Evolutionary conservation across 2,797 vertebrate genomes (phyloP), one percentile per base, ranked within the genome.

Genomic region (Meriones psammophilus): DNA sequence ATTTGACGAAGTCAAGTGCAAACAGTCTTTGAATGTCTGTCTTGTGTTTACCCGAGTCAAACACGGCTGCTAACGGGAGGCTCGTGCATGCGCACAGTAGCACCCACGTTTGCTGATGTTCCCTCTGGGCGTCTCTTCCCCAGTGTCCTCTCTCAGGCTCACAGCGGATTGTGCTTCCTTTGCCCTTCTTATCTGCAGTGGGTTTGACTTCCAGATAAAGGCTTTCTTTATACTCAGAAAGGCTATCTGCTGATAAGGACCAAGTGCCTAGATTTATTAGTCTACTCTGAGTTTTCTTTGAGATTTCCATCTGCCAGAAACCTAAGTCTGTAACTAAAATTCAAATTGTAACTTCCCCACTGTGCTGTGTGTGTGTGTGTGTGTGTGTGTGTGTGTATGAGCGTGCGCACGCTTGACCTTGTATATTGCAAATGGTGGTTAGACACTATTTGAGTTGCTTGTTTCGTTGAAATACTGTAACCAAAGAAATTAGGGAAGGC

Each of bases 1-100:
- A 93, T 85, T 86, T 92, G 89, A 87, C 28, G 77, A 81, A 89
- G 94, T 83, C 74, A 86, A 46, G 66, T 46, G 28, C 39, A 95
- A 69, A 94, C 89, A 87, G 73, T 71, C 33, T 81, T 86, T 89
- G 50, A 74, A 7, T 79, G 39, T 46, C n/a, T 80, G 42, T 54
- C 26, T 91, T n/a, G 50, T n/a, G 66, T 50, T 69, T 96, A 87
- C 54, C 10, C 50, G 84, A 85, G 33, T 68, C 46, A 62, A 69
- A 30, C 5, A 5, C 2, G 50, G 85, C n/a, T 86, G 56, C 56
- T 68, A 24, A 80, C 60, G 79, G 39, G 68, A 74, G 60, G 26
- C 60, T 91, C 60, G 33, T 9, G n/a, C 89, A 66, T 64, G 18
- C 1, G 20, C 46, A 66, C 15, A 3, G 76, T 64, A 77, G 46